These are phyloP conservation scores for Malurus splendens DNA, from an alignment of 2,797 vertebrate genomes.

Conservation along the genomic window DNA sequence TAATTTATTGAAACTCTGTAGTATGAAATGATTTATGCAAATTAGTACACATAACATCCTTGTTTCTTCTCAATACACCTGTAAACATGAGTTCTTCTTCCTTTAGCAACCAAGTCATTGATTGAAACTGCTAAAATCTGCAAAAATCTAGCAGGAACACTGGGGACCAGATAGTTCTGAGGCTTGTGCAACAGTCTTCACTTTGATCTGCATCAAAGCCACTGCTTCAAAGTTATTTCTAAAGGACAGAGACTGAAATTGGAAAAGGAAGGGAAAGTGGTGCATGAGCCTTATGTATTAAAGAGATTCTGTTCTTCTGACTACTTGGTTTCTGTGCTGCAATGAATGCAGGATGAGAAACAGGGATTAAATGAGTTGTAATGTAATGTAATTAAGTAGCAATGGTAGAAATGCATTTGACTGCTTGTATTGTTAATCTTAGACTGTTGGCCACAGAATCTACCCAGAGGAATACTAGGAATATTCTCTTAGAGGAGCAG, in stretches of 20 bases:
- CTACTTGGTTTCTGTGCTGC: not conserved
- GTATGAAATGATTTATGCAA: not conserved
- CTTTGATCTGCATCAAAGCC: not conserved
- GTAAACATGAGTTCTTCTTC: not conserved
- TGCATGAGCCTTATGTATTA: not conserved
- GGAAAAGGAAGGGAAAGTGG: not conserved
- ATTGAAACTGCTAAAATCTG: not conserved
- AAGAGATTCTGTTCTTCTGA: not conserved
- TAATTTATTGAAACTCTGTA: not conserved
- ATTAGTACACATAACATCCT: not conserved
- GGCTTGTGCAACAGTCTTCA: not conserved
- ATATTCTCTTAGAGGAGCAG: not conserved
- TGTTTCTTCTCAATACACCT: not conserved
- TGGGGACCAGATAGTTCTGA: not conserved
- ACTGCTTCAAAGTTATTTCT: not conserved
- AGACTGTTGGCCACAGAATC: not conserved
- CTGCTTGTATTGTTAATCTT: not conserved
- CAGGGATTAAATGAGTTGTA: not conserved
- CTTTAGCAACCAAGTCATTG: not conserved
- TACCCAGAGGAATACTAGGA: not conserved
- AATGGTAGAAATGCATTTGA: not conserved
- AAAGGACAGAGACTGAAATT: not conserved
- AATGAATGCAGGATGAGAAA: not conserved
- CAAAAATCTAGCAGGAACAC: not conserved
- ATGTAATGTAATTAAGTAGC: not conserved